These are phyloP conservation scores for Polydrusus pterygomalis DNA, from an alignment of 2,888 invertebrate species.

Conservation along the genomic window DNA sequence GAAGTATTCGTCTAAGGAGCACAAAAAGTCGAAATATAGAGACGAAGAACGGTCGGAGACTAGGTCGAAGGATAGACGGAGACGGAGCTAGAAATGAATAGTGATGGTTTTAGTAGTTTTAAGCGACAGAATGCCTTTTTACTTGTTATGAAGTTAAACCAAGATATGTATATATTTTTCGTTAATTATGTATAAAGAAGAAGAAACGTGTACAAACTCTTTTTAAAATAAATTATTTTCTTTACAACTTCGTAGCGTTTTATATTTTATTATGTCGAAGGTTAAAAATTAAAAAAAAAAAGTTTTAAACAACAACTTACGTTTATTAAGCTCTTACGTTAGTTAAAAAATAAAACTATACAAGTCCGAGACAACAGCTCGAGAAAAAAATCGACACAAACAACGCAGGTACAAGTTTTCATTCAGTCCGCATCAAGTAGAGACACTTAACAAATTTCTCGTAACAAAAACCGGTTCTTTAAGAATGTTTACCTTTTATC, in stretches of 20 bases:
- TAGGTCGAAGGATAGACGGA: constrained; percentile 67
- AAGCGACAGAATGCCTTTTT: constrained; percentile 29
- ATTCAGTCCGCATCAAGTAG: constrained; percentile 11
- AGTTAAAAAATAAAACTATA: constrained; percentile 62
- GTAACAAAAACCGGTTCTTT: too few species aligned
- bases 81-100: constrained; percentile 58
- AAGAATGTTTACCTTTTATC: too few species aligned
- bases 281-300: too few species aligned
- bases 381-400: constrained; percentile 53
- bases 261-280: too few species aligned
- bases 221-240: constrained; percentile 51
- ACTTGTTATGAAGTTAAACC: constrained; percentile 16
- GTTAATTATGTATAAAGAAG: constrained; percentile 44
- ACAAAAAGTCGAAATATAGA: constrained; percentile 14
- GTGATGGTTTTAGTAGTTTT: neutral
- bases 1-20: constrained; percentile 45
- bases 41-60: constrained; percentile 63
- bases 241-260: neutral
- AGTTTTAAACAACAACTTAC: constrained; percentile 32
- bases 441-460: neutral
- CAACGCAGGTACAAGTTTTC: constrained; percentile 15
- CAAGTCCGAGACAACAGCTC: constrained; percentile 56
- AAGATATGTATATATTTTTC: constrained; percentile 43
- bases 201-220: constrained; percentile 41
- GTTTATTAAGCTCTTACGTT: constrained; percentile 51